Evolutionary conservation across 2,888 invertebrate genomes (phyloP).

Genomic region (Papilio gigon): DNA sequence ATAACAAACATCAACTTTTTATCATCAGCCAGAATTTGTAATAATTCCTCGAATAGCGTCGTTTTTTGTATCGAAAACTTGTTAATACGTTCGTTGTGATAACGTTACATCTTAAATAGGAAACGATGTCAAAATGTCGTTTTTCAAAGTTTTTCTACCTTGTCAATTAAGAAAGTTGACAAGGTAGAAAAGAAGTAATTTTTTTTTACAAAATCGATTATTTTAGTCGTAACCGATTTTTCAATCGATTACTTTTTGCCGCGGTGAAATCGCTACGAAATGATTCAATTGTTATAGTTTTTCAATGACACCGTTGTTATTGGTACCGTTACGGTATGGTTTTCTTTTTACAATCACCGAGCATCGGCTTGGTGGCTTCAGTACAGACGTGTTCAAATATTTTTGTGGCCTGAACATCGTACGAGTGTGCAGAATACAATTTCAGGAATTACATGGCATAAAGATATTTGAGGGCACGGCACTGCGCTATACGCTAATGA

Average conservation of each 20-base stretch:
- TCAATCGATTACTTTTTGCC: conserved; percentile 60
- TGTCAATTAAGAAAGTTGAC: conserved; percentile 24
- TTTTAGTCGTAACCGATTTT: conserved; percentile 35
- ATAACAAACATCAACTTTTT: no score
- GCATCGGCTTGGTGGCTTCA: neutral
- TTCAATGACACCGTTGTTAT: conserved; percentile 53
- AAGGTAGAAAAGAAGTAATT: conserved; percentile 5
- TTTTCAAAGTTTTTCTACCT: neutral
- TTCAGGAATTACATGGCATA: no score
- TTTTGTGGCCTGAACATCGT: no score
- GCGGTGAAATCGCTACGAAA: conserved; percentile 58
- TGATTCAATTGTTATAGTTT: conserved; percentile 41
- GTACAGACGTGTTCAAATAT: no score
- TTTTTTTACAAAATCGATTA: conserved; percentile 34
- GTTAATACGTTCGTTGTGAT: neutral
- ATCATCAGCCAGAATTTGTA: no score
- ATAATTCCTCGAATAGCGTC: no score
- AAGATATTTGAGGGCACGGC: no score
- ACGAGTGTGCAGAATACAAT: no score
- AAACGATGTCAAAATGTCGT: neutral
- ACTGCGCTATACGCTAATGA: no score
- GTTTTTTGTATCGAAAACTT: neutral
- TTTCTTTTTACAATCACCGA: conserved; percentile 34
- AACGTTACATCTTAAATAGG: neutral
- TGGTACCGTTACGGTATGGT: conserved; percentile 48